A percentile compares a stretch with the other conserved stretches of the same genome.
Conservation (phyloP, 2,888 invertebrate genomes). For the Linnaemya tessellans region DNA sequence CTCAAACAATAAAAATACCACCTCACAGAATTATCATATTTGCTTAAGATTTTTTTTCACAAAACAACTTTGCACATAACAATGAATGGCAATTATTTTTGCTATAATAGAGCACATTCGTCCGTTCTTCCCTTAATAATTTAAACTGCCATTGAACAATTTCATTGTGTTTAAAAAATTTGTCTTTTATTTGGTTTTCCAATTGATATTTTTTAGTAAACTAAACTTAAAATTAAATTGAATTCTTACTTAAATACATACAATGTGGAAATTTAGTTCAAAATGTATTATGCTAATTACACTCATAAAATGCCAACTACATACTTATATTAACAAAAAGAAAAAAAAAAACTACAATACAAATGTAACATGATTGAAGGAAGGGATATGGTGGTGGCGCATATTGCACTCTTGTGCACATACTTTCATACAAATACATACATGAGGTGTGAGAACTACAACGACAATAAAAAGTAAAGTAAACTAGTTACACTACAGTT, state of each 20-base stretch:
- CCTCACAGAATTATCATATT: too few relatives aligned
- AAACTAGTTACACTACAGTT: slow-evolving; percentile 54
- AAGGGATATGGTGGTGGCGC: background rate
- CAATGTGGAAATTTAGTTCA: slow-evolving; percentile 27
- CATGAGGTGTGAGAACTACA: slow-evolving; percentile 12
- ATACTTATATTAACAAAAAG: slow-evolving; percentile 21
- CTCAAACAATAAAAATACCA: too few relatives aligned
- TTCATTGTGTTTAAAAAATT: background rate
- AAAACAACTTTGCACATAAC: too few relatives aligned
- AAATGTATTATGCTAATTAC: slow-evolving; percentile 9
- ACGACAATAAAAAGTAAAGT: background rate
- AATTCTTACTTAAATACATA: slow-evolving; percentile 19
- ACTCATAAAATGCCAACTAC: slow-evolving; percentile 16
- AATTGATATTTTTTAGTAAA: slow-evolving; percentile 36
- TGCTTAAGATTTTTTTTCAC: too few relatives aligned
- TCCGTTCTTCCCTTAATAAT: background rate
- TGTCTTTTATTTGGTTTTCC: slow-evolving; percentile 31
- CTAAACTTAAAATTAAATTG: slow-evolving; percentile 37
- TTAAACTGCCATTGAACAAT: background rate
- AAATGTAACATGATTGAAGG: slow-evolving; percentile 13
- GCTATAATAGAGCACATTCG: background rate
- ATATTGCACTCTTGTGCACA: slow-evolving; percentile 42
- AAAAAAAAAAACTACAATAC: slow-evolving; percentile 9
- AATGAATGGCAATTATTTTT: background rate
- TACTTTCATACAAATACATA: background rate